These are phyloP conservation scores for Ptychodera flava DNA, from an alignment of 35 echinoderm and acorn worm species.

Conservation along the genomic window DNA sequence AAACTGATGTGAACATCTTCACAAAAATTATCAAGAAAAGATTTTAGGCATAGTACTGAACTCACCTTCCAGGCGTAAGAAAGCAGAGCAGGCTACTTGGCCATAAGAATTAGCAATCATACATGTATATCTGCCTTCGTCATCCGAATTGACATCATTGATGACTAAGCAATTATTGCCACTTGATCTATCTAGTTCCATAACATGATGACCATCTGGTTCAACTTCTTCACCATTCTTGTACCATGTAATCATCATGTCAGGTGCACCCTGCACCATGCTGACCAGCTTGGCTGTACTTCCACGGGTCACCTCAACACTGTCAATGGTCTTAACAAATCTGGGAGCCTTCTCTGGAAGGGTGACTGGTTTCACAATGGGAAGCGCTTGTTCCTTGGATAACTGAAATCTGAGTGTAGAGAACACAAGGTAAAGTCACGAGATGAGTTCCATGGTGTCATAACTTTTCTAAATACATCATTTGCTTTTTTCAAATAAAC, in stretches of 20 bases:
- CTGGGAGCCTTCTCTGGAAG: not conserved
- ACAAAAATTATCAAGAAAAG: too few relatives aligned
- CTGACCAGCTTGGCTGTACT: not conserved
- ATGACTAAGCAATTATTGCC: not conserved
- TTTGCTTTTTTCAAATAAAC: too few relatives aligned
- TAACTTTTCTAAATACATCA: too few relatives aligned
- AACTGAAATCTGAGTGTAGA: not conserved
- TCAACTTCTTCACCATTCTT: not conserved
- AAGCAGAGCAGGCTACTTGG: not conserved
- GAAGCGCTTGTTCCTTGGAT: not conserved
- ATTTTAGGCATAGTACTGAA: too few relatives aligned
- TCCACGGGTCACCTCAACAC: not conserved
- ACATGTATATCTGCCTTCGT: not conserved
- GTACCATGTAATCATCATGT: not conserved
- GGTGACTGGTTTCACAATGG: not conserved
- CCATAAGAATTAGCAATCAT: not conserved
- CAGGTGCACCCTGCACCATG: not conserved
- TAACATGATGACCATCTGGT: not conserved
- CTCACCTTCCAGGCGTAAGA: not conserved
- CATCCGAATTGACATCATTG: not conserved
- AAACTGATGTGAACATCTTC: too few relatives aligned
- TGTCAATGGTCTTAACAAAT: not conserved
- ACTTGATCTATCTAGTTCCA: not conserved
- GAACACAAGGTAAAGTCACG: too few relatives aligned
- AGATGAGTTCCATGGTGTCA: too few relatives aligned